These are phyloP conservation scores for Liodrosophila aerea DNA, from an alignment of 2,888 invertebrate species.

Conservation along the genomic window DNA sequence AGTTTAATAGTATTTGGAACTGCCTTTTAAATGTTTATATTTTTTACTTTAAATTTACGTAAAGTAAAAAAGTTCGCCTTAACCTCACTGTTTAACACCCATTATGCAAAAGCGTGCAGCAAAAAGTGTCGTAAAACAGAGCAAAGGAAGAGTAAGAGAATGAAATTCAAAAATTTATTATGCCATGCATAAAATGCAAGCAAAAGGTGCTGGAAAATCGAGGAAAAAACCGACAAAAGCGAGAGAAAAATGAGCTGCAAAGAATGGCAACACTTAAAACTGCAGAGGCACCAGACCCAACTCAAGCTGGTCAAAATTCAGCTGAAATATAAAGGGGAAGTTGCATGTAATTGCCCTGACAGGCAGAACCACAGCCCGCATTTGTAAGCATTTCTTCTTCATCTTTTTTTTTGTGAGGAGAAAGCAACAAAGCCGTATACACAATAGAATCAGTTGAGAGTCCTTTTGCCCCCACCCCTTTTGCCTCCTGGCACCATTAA, in stretches of 20 bases:
- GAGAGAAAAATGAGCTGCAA: conserved; percentile 25
- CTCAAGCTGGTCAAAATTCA: conserved; percentile 3
- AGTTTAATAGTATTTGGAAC: no score
- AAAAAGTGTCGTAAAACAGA: conserved; percentile 27
- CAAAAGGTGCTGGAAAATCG: conserved; percentile 6
- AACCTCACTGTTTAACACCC: conserved; percentile 15
- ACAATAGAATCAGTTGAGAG: conserved; percentile 13
- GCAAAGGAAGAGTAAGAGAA: neutral
- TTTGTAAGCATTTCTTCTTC: conserved; percentile 37
- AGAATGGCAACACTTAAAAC: conserved; percentile 47
- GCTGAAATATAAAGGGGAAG: neutral
- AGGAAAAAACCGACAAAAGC: neutral
- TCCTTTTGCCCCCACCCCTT: conserved; percentile 8
- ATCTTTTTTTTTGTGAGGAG: conserved; percentile 35
- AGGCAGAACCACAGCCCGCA: conserved; percentile 25
- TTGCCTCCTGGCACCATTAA: no score
- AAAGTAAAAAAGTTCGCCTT: neutral
- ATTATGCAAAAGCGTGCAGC: conserved; percentile 11
- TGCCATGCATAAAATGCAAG: conserved; percentile 41
- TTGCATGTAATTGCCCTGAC: conserved; percentile 42
- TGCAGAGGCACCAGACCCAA: conserved; percentile 3
- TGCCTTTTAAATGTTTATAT: no score
- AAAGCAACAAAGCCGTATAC: conserved; percentile 22
- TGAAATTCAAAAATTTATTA: conserved; percentile 33
- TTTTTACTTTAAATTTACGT: neutral